Conservation (phyloP, 1,140 invertebrate genomes). For the Hestina assimilis region DNA sequence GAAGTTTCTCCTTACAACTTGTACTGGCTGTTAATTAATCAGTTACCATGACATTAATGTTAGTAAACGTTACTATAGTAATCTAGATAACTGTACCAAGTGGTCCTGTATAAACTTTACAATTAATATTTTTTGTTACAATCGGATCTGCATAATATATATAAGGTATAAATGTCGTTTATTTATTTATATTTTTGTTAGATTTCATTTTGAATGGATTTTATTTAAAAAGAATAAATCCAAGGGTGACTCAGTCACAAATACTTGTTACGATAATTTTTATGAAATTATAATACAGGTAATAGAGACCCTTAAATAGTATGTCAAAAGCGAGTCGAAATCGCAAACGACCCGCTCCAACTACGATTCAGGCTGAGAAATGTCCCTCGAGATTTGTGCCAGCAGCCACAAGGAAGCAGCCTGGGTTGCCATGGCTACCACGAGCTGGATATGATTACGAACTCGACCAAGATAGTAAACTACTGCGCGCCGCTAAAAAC, state of each 20-base stretch:
- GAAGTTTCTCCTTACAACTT: too few relatives aligned
- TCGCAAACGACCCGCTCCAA: constrained; percentile 31
- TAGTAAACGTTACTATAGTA: constrained; percentile 9
- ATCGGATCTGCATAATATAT: too few relatives aligned
- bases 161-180: too few relatives aligned
- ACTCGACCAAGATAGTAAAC: constrained; percentile 44
- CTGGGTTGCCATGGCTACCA: constrained; percentile 52
- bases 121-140: too few relatives aligned
- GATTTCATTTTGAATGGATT: too few relatives aligned
- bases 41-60: background rate
- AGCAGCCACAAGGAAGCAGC: constrained; percentile 36
- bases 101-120: too few relatives aligned
- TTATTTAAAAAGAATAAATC: too few relatives aligned
- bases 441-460: constrained; percentile 65
- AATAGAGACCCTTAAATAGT: too few relatives aligned
- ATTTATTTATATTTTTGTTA: too few relatives aligned
- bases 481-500: constrained; percentile 51
- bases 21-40: background rate
- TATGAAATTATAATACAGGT: too few relatives aligned
- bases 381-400: constrained; percentile 48
- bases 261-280: too few relatives aligned
- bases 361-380: constrained; percentile 13
- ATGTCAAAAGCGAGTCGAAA: constrained; percentile 59
- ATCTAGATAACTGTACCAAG: constrained; percentile 18
- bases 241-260: too few relatives aligned